These are phyloP conservation scores for Centropristis striata DNA, from an alignment of 2,113 vertebrate species.

Conservation along the genomic window DNA sequence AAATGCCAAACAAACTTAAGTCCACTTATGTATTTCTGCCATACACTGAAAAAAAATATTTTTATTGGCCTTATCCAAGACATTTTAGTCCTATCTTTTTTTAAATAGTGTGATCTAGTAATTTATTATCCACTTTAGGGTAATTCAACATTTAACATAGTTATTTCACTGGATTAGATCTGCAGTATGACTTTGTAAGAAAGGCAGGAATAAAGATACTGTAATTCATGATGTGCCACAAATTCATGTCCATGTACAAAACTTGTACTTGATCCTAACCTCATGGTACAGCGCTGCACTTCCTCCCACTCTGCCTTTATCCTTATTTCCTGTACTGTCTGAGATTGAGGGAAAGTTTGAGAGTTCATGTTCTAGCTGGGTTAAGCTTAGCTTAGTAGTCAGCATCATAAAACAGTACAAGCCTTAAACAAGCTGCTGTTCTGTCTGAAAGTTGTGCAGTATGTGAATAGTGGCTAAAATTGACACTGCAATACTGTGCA, in stretches of 20 bases:
- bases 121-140: not conserved
- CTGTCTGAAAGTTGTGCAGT: not conserved
- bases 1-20: not conserved
- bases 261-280: constrained; percentile 24
- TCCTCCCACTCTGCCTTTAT: constrained; percentile 13
- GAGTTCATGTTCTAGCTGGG: constrained; percentile 4
- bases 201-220: not conserved
- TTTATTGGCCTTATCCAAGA: not conserved
- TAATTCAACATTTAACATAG: not conserved
- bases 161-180: not conserved
- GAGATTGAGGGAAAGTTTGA: constrained; percentile 28
- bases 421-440: not conserved
- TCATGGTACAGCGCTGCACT: not conserved
- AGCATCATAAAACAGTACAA: not conserved
- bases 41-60: not conserved
- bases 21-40: not conserved
- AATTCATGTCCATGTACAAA: constrained; percentile 28
- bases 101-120: not conserved
- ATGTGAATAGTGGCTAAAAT: not conserved
- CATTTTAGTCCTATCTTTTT: not conserved
- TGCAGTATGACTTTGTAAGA: not conserved
- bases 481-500: constrained; percentile 2
- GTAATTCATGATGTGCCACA: not conserved
- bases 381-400: constrained; percentile 5
- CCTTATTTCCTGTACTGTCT: constrained; percentile 19